Conservation (phyloP, 2,888 invertebrate species). For the Mechanitis messenoides region DNA sequence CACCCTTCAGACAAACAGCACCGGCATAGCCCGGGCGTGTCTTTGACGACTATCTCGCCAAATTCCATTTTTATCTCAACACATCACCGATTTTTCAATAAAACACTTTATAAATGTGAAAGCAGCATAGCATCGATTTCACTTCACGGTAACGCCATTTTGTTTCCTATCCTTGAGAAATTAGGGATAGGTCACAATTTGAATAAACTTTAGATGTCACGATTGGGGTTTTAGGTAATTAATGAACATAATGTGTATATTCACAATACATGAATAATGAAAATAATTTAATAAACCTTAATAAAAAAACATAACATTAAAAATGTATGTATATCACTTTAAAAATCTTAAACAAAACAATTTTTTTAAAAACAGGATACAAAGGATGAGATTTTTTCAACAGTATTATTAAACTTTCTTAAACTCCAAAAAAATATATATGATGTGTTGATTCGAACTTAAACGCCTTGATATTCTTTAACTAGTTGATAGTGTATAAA, state of each 20-base stretch:
- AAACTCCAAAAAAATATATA: too few species aligned
- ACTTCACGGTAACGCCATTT: conserved; percentile 28
- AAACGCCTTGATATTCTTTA: too few species aligned
- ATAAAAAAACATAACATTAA: not conserved
- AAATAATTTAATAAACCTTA: not conserved
- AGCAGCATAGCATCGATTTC: conserved; percentile 15
- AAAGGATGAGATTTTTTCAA: too few species aligned
- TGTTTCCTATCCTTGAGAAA: conserved; percentile 19
- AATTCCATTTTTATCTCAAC: conserved; percentile 55
- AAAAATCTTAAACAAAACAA: too few species aligned
- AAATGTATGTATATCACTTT: too few species aligned
- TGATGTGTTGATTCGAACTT: too few species aligned
- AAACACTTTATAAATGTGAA: conserved; percentile 3
- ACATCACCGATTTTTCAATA: conserved; percentile 12
- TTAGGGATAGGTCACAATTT: conserved; percentile 1
- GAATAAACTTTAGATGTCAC: not conserved
- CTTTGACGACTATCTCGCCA: conserved; percentile 62
- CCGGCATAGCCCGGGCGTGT: conserved; percentile 69
- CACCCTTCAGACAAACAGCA: conserved; percentile 71
- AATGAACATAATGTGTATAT: too few species aligned
- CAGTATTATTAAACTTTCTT: too few species aligned
- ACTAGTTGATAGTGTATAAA: too few species aligned
- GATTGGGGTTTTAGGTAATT: too few species aligned
- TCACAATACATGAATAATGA: too few species aligned
- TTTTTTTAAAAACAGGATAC: too few species aligned